Percentiles rank a stretch among this genome's conserved stretches.
Conservation (phyloP, 1,140 invertebrate genomes). For the Aphis gossypii region DNA sequence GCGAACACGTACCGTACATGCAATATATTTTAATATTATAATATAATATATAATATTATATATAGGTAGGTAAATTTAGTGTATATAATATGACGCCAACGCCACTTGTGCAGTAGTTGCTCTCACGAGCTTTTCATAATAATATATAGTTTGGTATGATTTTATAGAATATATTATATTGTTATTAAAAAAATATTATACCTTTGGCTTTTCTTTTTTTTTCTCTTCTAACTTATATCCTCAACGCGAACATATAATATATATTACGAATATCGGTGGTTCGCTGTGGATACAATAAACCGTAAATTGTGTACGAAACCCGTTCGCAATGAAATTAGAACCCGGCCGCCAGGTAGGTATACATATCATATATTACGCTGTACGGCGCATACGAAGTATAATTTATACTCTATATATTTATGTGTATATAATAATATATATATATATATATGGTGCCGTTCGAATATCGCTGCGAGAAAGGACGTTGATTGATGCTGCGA, state of each 20-base stretch:
- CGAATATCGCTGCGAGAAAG: conserved; percentile 43
- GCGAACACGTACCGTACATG: neutral
- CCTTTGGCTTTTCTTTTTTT: neutral
- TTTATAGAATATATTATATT: neutral
- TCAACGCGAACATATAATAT: neutral
- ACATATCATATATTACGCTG: neutral
- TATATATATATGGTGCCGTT: conserved; percentile 17
- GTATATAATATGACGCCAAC: neutral
- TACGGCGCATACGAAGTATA: neutral
- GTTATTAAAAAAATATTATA: neutral
- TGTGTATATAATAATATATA: neutral
- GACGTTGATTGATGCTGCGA: conserved; percentile 55
- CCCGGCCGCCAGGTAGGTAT: neutral
- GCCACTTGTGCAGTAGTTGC: neutral
- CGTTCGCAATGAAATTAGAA: conserved; percentile 34
- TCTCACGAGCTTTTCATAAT: neutral
- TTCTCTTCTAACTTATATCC: neutral
- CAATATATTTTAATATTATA: neutral
- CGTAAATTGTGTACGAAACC: neutral
- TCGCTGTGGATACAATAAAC: neutral
- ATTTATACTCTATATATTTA: neutral
- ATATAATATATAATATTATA: neutral
- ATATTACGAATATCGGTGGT: neutral
- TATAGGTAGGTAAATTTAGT: neutral
- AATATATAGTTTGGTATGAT: no score